Percentiles rank a stretch among this genome's conserved stretches.
Conservation (phyloP, 2,113 vertebrate species). For the Clinocottus analis region DNA sequence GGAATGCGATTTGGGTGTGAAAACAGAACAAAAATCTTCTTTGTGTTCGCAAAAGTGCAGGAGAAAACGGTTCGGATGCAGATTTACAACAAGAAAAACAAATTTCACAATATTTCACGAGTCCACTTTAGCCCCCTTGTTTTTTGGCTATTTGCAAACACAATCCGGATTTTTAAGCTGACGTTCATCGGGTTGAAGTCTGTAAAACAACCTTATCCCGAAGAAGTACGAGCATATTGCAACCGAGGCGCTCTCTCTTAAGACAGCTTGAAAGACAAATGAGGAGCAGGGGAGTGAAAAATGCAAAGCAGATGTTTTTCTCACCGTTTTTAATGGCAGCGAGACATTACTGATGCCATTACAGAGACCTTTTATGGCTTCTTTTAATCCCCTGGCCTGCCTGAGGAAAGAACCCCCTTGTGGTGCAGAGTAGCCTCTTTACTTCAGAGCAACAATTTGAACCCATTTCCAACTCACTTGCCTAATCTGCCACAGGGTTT, state of each 20-base stretch:
- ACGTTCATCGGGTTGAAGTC: constrained; percentile 42
- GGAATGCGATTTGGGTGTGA: constrained; percentile 62
- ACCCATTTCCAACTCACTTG: constrained; percentile 94
- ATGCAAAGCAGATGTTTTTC: constrained; percentile 87
- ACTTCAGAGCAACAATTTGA: constrained; percentile 94
- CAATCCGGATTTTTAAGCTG: constrained; percentile 32
- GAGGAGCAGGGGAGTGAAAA: constrained; percentile 81
- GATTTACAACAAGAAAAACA: constrained; percentile 12
- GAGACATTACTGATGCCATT: constrained; percentile 95
- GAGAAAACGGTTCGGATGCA: constrained; percentile 22
- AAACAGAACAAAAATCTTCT: constrained; percentile 37
- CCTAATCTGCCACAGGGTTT: constrained; percentile 92
- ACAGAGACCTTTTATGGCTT: constrained; percentile 95
- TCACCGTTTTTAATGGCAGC: constrained; percentile 81
- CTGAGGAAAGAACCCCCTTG: constrained; percentile 91
- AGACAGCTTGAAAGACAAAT: constrained; percentile 79
- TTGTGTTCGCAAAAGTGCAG: constrained; percentile 24
- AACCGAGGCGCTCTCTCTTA: constrained; percentile 62
- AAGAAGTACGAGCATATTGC: constrained; percentile 69
- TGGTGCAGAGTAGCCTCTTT: constrained; percentile 93
- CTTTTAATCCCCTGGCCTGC: constrained; percentile 91
- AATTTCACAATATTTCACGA: background rate
- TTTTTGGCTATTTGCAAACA: constrained; percentile 48
- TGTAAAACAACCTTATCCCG: constrained; percentile 62
- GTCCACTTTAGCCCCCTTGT: constrained; percentile 3